Percentiles rank a stretch among this genome's conserved stretches.
Evolutionary conservation across 2,888 invertebrate genomes (phyloP).

Genomic region (Andrena trimmerana): DNA sequence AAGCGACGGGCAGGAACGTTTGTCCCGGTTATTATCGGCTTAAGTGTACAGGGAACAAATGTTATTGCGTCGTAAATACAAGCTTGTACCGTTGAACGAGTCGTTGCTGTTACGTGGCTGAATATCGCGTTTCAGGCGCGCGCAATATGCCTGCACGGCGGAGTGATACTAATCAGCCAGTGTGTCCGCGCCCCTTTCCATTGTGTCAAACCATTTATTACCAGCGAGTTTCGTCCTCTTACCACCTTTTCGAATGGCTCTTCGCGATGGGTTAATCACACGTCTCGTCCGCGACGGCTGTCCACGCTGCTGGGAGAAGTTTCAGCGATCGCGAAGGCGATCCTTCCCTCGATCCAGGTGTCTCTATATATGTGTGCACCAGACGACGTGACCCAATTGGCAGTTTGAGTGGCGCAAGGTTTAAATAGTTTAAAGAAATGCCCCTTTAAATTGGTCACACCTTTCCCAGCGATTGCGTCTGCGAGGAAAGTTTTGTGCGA

Average conservation of each 20-base stretch:
- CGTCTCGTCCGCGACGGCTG: conserved; percentile 25
- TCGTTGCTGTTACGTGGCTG: conserved; percentile 18
- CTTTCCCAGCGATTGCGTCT: too few species aligned
- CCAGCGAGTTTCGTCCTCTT: conserved; percentile 66
- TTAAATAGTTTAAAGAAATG: too few species aligned
- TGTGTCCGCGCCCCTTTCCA: conserved; percentile 73
- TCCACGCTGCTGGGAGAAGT: neutral
- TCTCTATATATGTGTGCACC: too few species aligned
- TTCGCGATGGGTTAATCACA: conserved; percentile 70
- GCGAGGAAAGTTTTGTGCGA: too few species aligned
- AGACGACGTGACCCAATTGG: too few species aligned
- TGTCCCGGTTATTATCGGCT: conserved; percentile 70
- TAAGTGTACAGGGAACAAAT: conserved; percentile 69
- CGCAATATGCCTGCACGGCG: conserved; percentile 57
- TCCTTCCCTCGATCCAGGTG: too few species aligned
- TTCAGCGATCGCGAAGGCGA: too few species aligned
- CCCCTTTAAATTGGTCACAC: too few species aligned
- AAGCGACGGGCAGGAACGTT: conserved; percentile 45
- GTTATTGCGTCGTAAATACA: conserved; percentile 71
- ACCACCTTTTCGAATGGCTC: conserved; percentile 57
- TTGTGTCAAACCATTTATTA: conserved; percentile 76
- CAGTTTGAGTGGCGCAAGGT: too few species aligned
- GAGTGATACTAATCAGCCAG: conserved; percentile 71
- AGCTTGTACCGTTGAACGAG: conserved; percentile 46
- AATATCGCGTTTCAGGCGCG: conserved; percentile 65